A percentile compares a stretch with the other conserved stretches of the same genome.
These are phyloP conservation scores for Macaria liturata DNA, from an alignment of 2,888 invertebrate species.

Conservation along the genomic window DNA sequence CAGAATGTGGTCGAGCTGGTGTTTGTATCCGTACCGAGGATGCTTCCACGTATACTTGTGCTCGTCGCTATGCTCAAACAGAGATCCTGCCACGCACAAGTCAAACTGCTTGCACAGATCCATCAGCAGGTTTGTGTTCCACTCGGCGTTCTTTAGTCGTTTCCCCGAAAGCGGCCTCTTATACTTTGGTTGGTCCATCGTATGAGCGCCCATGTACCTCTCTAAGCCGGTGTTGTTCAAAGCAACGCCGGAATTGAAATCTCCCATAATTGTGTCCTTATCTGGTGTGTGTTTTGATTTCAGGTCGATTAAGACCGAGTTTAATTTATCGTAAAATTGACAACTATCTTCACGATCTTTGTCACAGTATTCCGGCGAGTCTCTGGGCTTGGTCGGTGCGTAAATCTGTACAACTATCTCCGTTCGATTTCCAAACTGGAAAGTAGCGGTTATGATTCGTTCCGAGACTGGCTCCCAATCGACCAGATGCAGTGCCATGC, in stretches of 20 bases:
- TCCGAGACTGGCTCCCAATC: slow-evolving; percentile 4
- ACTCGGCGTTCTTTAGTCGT: not conserved
- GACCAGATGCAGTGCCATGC: not conserved
- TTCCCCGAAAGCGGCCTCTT: not conserved
- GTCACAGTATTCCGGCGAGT: not conserved
- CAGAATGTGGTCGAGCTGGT: slow-evolving; percentile 5
- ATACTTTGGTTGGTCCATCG: not conserved
- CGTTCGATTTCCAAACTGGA: not conserved
- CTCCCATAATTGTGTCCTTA: not conserved
- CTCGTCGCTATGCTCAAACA: not conserved
- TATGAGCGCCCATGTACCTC: slow-evolving; percentile 3
- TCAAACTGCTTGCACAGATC: not conserved
- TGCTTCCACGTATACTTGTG: slow-evolving; percentile 4
- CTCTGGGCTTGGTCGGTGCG: not conserved
- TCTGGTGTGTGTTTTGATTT: not conserved
- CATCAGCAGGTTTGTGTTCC: not conserved
- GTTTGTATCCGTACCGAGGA: not conserved
- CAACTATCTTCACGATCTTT: not conserved
- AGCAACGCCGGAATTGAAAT: slow-evolving; percentile 2
- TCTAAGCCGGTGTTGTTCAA: not conserved
- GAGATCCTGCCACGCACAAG: not conserved
- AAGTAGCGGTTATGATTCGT: slow-evolving; percentile 7
- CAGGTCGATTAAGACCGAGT: not conserved
- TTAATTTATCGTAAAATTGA: not conserved
- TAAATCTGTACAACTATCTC: slow-evolving; percentile 3